Conservation (phyloP, 2,113 vertebrate genomes). For the Pan troglodytes region NHGRI_mPanTro3-v2.1_pri NC_086015.1:54129501-54130000, state of each 20-base stretch:
- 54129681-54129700: neutral
- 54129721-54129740: neutral
- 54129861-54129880: too few species aligned
- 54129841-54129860: neutral
- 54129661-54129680: neutral
- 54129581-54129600: neutral
- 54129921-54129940: too few species aligned
- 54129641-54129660: neutral
- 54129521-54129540: neutral
- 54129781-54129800: neutral
- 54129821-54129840: neutral
- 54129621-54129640: neutral
- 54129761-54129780: neutral
- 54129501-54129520: too few species aligned
- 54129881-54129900: too few species aligned
- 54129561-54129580: neutral
- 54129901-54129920: too few species aligned
- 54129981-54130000: too few species aligned
- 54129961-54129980: too few species aligned
- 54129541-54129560: neutral
- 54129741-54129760: neutral
- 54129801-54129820: conserved; percentile 9
- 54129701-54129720: neutral
- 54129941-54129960: too few species aligned
- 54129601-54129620: neutral